Evolutionary conservation across 1,140 invertebrate species (phyloP).

Genomic region (Formica selysi): DNA sequence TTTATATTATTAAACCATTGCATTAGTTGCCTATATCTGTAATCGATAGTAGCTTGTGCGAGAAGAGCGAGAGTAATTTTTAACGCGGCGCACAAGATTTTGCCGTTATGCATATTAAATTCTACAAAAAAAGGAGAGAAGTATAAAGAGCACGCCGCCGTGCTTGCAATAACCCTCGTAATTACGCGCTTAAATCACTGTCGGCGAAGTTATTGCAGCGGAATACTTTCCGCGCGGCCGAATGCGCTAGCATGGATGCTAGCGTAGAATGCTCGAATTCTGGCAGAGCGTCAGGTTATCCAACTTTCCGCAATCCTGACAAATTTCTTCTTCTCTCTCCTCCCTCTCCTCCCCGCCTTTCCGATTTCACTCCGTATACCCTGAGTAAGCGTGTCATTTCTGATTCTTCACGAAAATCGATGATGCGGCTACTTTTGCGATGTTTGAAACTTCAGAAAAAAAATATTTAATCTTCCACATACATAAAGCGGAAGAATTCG

Average conservation of each 20-base stretch:
- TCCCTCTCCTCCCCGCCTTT: too few species aligned
- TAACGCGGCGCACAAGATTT: slow-evolving; percentile 3
- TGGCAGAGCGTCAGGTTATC: slow-evolving; percentile 54
- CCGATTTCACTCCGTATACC: background rate
- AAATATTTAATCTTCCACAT: background rate
- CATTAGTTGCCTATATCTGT: background rate
- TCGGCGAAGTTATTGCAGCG: slow-evolving; percentile 58
- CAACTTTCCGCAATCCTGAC: slow-evolving; percentile 61
- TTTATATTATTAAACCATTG: background rate
- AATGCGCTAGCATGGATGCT: slow-evolving; percentile 38
- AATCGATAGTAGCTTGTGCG: background rate
- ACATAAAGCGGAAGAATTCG: background rate
- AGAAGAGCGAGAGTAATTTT: background rate
- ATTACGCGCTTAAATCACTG: slow-evolving; percentile 61
- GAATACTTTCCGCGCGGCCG: slow-evolving; percentile 47
- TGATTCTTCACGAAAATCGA: slow-evolving; percentile 38
- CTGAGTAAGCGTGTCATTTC: slow-evolving; percentile 26
- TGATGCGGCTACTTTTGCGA: slow-evolving; percentile 20
- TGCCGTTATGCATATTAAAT: slow-evolving; percentile 52
- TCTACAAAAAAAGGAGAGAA: background rate
- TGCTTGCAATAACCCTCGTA: slow-evolving; percentile 53
- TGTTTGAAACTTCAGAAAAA: slow-evolving; percentile 39
- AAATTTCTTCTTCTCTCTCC: slow-evolving; percentile 50
- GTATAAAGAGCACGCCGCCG: background rate
- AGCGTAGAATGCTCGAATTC: slow-evolving; percentile 33